Percentiles rank a stretch among this genome's conserved stretches.
Conservation (phyloP, 2,113 vertebrate genomes). For the Tautogolabrus adspersus region DNA sequence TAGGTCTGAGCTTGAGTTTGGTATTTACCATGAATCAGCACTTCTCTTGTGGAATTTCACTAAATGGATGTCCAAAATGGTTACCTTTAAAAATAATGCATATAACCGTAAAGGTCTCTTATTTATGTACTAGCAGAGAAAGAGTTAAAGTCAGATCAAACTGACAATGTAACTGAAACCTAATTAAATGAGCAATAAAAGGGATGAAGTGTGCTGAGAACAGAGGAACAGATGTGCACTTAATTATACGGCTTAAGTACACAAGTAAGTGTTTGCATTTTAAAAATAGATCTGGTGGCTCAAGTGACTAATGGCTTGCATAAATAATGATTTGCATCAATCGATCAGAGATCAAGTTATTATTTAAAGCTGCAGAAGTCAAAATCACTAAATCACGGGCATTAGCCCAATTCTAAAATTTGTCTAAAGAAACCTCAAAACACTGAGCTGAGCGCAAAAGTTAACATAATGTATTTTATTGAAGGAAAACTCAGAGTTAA, state of each 20-base stretch:
- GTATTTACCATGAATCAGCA: no score
- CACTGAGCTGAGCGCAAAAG: not conserved
- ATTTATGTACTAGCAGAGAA: not conserved
- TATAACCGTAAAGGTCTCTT: not conserved
- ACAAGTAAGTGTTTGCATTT: not conserved
- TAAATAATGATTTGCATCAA: not conserved
- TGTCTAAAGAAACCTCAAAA: no score
- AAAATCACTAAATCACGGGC: not conserved
- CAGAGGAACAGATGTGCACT: not conserved
- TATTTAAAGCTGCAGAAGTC: not conserved
- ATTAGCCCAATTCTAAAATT: not conserved
- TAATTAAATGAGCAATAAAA: not conserved
- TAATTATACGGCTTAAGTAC: not conserved
- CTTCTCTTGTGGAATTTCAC: not conserved
- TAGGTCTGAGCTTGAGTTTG: not conserved
- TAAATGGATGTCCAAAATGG: not conserved
- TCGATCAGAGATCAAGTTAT: no score
- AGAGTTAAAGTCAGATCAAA: not conserved
- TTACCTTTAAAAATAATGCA: not conserved
- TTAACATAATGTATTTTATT: constrained; percentile 6
- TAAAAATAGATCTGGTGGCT: not conserved
- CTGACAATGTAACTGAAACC: not conserved
- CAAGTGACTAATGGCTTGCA: not conserved
- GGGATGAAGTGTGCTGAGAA: not conserved
- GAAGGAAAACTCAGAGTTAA: not conserved